Evolutionary conservation across 2,113 vertebrate species (phyloP).

Genomic region (Alethe diademata): DNA sequence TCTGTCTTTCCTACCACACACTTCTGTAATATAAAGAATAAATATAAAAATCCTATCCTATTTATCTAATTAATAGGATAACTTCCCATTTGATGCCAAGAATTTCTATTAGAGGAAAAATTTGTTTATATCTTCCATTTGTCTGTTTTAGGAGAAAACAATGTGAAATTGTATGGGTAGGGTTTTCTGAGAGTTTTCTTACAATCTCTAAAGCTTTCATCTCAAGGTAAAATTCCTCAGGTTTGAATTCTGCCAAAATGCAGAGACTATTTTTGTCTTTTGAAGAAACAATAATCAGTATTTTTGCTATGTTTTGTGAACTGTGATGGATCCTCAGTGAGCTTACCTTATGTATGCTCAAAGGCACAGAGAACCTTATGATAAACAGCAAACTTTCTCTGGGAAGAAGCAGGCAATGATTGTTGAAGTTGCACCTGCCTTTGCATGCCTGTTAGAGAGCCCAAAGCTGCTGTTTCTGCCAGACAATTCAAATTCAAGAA

Average conservation of each 20-base stretch:
- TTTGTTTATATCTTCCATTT: not conserved
- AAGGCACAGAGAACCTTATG: not conserved
- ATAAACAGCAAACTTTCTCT: not conserved
- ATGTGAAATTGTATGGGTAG: not conserved
- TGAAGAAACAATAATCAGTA: not conserved
- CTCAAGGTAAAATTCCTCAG: not conserved
- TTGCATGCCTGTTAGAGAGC: not conserved
- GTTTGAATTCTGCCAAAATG: not conserved
- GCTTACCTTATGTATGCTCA: not conserved
- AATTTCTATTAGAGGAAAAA: not conserved
- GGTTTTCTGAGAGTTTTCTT: not conserved
- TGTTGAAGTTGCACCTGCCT: not conserved
- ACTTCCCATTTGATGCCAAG: not conserved
- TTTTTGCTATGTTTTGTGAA: not conserved
- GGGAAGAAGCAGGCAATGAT: not conserved
- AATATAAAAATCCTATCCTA: not conserved
- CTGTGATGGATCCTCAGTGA: not conserved
- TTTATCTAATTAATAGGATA: not conserved
- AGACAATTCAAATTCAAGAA: not conserved
- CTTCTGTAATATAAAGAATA: not conserved
- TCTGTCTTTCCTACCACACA: not conserved
- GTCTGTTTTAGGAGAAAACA: not conserved
- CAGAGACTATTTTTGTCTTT: not conserved
- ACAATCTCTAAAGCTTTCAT: not conserved
- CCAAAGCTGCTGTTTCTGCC: not conserved